These are phyloP conservation scores for Lepus europaeus DNA, from an alignment of 2,113 vertebrate species.

Conservation along the genomic window DNA sequence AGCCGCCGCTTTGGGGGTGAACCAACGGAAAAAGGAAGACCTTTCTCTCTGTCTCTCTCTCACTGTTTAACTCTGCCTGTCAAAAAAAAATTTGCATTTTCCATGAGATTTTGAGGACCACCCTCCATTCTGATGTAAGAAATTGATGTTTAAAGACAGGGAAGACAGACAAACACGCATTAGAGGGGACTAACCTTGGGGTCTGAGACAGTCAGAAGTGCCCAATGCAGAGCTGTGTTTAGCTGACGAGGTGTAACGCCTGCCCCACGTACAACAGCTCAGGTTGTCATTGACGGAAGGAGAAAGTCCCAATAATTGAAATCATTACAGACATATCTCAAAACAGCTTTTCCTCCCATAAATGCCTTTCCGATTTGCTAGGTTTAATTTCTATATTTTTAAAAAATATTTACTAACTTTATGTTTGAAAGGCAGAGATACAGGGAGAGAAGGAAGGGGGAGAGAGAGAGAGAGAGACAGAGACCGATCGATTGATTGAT, in stretches of 20 bases:
- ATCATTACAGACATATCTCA: not conserved
- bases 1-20: too few species aligned
- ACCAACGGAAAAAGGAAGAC: too few species aligned
- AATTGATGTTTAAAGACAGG: not conserved
- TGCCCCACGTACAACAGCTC: not conserved
- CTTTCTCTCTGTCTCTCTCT: too few species aligned
- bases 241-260: not conserved
- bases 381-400: not conserved
- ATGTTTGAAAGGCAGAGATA: too few species aligned
- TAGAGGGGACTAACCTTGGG: constrained; percentile 7
- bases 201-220: not conserved
- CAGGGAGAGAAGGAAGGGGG: too few species aligned
- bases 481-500: too few species aligned
- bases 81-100: too few species aligned
- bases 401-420: too few species aligned
- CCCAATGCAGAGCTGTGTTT: not conserved
- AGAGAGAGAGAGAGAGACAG: too few species aligned
- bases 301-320: not conserved
- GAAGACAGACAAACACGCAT: not conserved
- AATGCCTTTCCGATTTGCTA: not conserved
- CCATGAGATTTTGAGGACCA: too few species aligned
- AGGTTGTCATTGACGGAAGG: not conserved
- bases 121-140: not conserved
- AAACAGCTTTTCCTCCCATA: not conserved
- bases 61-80: too few species aligned